Evolutionary conservation across 2,797 vertebrate species (phyloP), one percentile per base, ranked within the genome.

Genomic region (Sebastes dallii): DNA sequence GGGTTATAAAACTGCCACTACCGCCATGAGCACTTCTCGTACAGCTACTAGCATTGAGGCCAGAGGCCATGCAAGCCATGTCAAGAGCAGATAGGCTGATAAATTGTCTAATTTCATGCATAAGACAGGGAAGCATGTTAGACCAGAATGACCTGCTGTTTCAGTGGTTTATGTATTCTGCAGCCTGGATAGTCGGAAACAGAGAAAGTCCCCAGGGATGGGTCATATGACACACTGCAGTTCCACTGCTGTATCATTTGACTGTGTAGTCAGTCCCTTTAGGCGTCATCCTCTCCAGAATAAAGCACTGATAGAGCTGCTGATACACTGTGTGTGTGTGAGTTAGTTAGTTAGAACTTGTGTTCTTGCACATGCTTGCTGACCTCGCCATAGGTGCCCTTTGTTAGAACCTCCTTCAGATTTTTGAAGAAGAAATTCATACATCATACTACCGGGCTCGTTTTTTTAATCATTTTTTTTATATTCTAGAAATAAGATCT

Each of bases 151-250:
- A 86, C 82, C 79, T 82, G 85, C 82, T 83, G 74, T 88, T 90
- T 87, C 59, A 68, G 62, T 73, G 78, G 80, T 81, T 89, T 83
- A 56, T 89, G 78, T 52, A 56, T 75, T 75, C 34, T 83, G 79
- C 66, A 87, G 87, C 54, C 72, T 24, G 68, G 79, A 77, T 90
- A 54, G 85, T 88, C 75, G 0, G 89, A 91, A 88, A 91, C 77
- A 58, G 77, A 89, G 77, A 88, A 90, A 80, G 88, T 92, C 91
- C 91, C 87, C 69, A 60, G 89, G 87, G 90, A 86, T 34, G 85
- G 85, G 84, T 93, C 93, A 93, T 88, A 91, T 94, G 92, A 94
- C 88, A 86, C 86, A 78, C 91, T 87, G 84, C 89, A 82, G 92
- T 84, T 88, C 83, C 83, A 91, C 86, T 88, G 88, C 84, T 90